Conservation (phyloP, 2,113 vertebrate genomes). For the Harpagus bidentatus region DNA sequence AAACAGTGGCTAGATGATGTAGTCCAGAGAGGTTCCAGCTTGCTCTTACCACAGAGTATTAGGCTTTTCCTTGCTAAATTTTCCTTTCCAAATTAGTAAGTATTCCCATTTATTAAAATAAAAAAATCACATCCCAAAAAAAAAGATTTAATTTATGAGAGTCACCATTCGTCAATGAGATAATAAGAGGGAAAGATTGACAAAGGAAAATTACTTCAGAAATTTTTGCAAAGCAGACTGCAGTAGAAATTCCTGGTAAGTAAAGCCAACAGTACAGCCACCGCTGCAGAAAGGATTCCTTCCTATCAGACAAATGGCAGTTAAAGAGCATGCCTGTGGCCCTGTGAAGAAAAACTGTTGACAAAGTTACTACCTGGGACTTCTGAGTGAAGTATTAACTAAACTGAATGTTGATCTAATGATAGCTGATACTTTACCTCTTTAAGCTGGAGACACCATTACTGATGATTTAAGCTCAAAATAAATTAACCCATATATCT, state of each 20-base stretch:
- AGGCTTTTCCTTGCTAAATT: background rate
- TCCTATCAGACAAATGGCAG: background rate
- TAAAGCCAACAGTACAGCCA: background rate
- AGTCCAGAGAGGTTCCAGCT: background rate
- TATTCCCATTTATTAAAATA: background rate
- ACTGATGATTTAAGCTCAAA: background rate
- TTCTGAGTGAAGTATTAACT: background rate
- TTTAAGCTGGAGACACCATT: background rate
- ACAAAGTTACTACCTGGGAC: background rate
- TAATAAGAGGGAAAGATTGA: background rate
- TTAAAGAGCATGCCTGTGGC: background rate
- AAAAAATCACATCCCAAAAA: accelerated
- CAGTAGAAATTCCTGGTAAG: background rate
- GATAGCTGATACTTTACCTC: background rate
- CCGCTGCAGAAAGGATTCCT: background rate
- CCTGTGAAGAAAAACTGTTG: background rate
- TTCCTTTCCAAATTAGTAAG: background rate
- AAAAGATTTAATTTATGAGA: background rate
- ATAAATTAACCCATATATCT: background rate
- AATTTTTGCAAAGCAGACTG: background rate
- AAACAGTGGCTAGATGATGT: background rate
- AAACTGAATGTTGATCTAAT: background rate
- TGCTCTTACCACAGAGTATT: background rate
- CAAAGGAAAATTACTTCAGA: background rate
- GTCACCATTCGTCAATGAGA: background rate